Conservation (phyloP, 2,888 invertebrate species). For the Xylota sylvarum region DNA sequence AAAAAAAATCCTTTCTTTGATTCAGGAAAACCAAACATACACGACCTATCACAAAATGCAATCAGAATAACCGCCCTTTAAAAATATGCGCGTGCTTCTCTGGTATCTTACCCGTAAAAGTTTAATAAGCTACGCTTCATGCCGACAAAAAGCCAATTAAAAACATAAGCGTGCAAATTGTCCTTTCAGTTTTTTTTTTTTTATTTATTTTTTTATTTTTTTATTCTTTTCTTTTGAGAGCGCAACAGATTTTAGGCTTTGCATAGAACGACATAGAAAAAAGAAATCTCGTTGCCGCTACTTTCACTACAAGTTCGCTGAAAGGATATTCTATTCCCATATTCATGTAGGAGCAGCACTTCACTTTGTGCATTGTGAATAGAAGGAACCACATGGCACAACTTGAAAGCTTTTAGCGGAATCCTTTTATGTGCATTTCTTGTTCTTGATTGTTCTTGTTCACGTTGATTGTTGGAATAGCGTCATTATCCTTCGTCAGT, state of each 20-base stretch:
- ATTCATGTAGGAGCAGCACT: conserved; percentile 54
- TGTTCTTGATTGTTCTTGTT: conserved; percentile 69
- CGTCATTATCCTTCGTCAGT: conserved; percentile 75
- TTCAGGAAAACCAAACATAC: conserved; percentile 66
- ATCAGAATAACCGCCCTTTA: conserved; percentile 45
- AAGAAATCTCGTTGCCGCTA: conserved; percentile 54
- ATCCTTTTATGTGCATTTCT: conserved; percentile 68
- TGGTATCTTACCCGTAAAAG: conserved; percentile 59
- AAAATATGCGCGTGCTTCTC: conserved; percentile 56
- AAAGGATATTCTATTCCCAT: conserved; percentile 60
- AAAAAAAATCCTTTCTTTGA: conserved; percentile 60
- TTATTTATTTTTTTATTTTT: conserved; percentile 17
- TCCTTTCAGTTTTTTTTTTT: conserved; percentile 53
- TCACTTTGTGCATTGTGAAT: conserved; percentile 62
- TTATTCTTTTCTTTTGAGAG: conserved; percentile 52
- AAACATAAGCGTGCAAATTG: conserved; percentile 67
- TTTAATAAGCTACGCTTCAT: conserved; percentile 47
- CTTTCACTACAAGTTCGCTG: conserved; percentile 46
- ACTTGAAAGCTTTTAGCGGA: conserved; percentile 74
- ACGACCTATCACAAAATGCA: conserved; percentile 69
- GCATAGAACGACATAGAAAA: conserved; percentile 37
- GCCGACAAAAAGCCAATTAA: conserved; percentile 76
- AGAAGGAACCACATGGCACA: conserved; percentile 66
- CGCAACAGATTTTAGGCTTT: conserved; percentile 75
- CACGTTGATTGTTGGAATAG: conserved; percentile 73